A percentile compares a stretch with the other conserved stretches of the same genome.
phyloP scores from a whole-genome alignment of 2,888 invertebrate species.

The Vesta saturnalis region DNA sequence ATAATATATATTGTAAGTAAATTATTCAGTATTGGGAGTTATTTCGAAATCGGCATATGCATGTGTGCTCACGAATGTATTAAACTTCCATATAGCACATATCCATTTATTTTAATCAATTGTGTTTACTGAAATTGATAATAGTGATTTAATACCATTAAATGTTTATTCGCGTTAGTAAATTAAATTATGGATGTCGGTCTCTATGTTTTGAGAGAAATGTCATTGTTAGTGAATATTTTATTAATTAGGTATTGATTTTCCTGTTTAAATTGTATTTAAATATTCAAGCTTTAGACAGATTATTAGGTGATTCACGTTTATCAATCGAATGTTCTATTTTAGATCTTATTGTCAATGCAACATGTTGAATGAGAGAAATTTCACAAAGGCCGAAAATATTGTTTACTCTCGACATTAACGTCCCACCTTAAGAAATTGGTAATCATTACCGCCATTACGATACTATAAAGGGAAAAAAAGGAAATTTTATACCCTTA shows the following conservation, averaged over 20 bases:
- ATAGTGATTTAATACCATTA: conserved; percentile 32
- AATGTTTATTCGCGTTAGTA: conserved; percentile 20
- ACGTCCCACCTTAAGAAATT: too few species aligned
- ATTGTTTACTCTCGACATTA: too few species aligned
- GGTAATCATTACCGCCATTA: too few species aligned
- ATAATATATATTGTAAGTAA: conserved; percentile 7
- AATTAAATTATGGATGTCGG: conserved; percentile 21
- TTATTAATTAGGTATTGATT: neutral
- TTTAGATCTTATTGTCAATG: too few species aligned
- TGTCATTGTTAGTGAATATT: neutral
- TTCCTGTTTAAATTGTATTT: too few species aligned
- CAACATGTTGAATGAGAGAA: too few species aligned
- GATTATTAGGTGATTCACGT: too few species aligned
- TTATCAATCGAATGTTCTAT: too few species aligned
- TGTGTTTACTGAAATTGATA: conserved; percentile 33
- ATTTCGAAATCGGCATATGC: conserved; percentile 8
- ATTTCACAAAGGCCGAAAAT: too few species aligned
- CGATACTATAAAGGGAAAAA: too few species aligned
- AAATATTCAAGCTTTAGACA: too few species aligned
- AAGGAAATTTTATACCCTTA: too few species aligned
- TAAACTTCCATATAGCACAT: conserved; percentile 19
- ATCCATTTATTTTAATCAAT: conserved; percentile 32
- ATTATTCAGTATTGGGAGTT: conserved; percentile 15
- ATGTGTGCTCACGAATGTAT: conserved; percentile 26
- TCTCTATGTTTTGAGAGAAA: neutral